Evolutionary conservation across 2,113 vertebrate species (phyloP), one percentile per base, ranked within the genome.

Genomic region (Entomyzon cyanotis): DNA sequence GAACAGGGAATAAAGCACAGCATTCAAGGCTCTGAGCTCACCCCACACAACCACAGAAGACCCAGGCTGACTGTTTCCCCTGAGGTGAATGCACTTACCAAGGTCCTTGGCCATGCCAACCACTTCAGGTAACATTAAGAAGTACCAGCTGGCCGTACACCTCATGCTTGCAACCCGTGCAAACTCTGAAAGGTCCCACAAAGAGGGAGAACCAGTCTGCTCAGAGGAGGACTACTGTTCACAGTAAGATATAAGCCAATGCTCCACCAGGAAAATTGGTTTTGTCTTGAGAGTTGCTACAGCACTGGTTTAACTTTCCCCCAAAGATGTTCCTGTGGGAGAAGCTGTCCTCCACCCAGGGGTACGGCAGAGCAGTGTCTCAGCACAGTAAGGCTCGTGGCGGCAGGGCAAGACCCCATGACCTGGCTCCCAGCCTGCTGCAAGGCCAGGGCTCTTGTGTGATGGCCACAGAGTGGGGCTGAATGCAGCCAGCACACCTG

Each of bases 1-100:
- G 55, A 42, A 84, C 10, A 47, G 31, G 55, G 44, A 90, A 95
- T 93, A 92, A 94, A 93, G 93, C 63, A 31, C 27, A 47, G 80
- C 76, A 96, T 89, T 95, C 71, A 95, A 63, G 59, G 39, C 63
- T 80, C 58, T 3, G 2, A 83, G 67, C 59, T 42, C 39, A 10
- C 9, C 20, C 5, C 14, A 22, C 12, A 30, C 3, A 52, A 70
- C 37, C 56, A 58, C 0, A 0, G 18, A 63, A 84, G 56, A 84
- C 27, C 42, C 35, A 50, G 22, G 60, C 63, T 37, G n/a, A 58
- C 50, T 2, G 0, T 35, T 59, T n/a, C 58, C 37, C 82, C 24
- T 1, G 8, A 92, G 46, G 23, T 74, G 42, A 73, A 93, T 50
- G 75, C 50, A 18, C 52, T 90, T n/a, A 42, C 33, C 55, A 35